Conservation (phyloP, 2,797 vertebrate genomes). For the Sibirionetta formosa region DNA sequence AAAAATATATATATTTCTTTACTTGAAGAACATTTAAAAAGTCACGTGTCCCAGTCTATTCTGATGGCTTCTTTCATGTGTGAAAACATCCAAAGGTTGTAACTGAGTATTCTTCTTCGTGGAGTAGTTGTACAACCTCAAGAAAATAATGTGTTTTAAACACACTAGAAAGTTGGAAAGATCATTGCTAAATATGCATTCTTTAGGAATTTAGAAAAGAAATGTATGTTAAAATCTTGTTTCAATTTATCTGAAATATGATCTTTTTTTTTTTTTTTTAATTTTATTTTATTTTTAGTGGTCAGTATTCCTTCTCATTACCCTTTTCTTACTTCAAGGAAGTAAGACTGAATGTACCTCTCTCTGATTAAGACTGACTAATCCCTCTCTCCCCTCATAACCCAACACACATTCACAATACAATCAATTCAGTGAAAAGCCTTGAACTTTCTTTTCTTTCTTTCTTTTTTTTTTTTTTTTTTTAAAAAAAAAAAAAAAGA, state of each 20-base stretch:
- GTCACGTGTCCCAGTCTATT: neutral
- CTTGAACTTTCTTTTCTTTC: neutral
- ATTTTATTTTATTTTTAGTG: neutral
- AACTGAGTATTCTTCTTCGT: neutral
- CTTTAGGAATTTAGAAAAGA: neutral
- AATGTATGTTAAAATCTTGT: neutral
- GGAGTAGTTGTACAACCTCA: neutral
- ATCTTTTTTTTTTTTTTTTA: too few species aligned
- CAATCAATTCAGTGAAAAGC: conserved; percentile 47
- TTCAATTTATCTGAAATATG: neutral
- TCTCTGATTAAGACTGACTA: neutral
- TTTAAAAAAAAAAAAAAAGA: neutral
- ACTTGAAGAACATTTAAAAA: conserved; percentile 1
- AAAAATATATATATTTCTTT: neutral
- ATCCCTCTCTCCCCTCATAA: neutral
- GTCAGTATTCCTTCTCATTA: neutral
- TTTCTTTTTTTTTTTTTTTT: neutral
- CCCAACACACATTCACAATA: conserved; percentile 14
- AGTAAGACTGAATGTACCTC: conserved; percentile 16
- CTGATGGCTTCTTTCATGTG: neutral
- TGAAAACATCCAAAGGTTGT: neutral
- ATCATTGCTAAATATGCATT: neutral
- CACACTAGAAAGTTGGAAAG: neutral
- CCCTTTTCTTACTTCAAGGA: conserved; percentile 1
- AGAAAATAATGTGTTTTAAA: conserved; percentile 12